A percentile compares a stretch with the other conserved stretches of the same genome.
Evolutionary conservation across 2,113 vertebrate species (phyloP).

Genomic region (Psilopsiagon aymara): DNA sequence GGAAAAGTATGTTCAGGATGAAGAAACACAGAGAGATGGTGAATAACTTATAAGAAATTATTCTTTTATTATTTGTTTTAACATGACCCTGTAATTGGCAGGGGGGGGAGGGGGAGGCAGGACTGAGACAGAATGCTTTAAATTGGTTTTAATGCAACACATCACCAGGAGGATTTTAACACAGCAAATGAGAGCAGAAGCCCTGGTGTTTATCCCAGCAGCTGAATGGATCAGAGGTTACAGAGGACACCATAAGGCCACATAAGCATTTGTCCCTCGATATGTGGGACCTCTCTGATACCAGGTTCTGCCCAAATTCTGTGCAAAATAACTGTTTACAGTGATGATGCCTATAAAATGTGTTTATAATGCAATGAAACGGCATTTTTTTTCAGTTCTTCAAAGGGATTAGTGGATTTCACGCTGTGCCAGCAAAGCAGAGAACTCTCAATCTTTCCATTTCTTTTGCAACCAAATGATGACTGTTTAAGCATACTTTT

Average conservation of each 20-base stretch:
- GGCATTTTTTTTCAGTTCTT: not conserved
- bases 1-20: not conserved
- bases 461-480: slow-evolving; percentile 8
- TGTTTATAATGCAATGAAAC: not conserved
- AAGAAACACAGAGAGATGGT: not conserved
- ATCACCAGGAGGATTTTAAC: not conserved
- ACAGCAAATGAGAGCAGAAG: not conserved
- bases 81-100: not conserved
- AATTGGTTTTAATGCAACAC: not conserved
- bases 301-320: not conserved
- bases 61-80: not conserved
- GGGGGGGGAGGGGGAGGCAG: not conserved
- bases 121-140: not conserved
- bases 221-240: not conserved
- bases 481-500: not conserved
- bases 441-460: not conserved
- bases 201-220: not conserved
- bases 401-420: not conserved
- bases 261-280: not conserved
- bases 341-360: not conserved
- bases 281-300: not conserved
- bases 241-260: not conserved
- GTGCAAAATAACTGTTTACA: not conserved
- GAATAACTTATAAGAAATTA: not conserved
- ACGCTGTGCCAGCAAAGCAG: not conserved